Evolutionary conservation across 2,113 vertebrate genomes (phyloP).

Genomic region (Jacana jacana): DNA sequence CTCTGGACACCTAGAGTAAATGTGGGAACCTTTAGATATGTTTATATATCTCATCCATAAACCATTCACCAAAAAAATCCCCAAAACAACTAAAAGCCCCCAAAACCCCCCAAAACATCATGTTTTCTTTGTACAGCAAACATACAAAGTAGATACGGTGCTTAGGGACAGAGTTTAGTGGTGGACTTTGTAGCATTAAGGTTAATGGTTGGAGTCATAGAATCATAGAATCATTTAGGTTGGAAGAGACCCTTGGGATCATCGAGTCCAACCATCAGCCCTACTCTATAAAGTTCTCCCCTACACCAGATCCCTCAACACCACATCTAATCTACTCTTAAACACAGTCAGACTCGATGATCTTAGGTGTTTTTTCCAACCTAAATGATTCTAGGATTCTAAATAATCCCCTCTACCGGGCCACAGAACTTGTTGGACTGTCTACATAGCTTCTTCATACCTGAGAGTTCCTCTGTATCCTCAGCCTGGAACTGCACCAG

Average conservation of each 20-base stretch:
- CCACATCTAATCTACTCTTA: too few species aligned
- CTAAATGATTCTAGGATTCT: background rate
- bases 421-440: background rate
- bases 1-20: background rate
- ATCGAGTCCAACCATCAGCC: too few species aligned
- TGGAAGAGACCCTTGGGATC: too few species aligned
- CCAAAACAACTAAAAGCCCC: too few species aligned
- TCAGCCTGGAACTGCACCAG: background rate
- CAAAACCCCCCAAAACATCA: background rate
- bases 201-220: background rate
- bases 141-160: rapidly evolving
- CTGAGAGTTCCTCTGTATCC: background rate
- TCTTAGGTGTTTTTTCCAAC: background rate
- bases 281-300: too few species aligned
- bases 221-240: too few species aligned
- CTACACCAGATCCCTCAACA: too few species aligned
- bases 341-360: too few species aligned
- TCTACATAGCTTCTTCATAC: background rate
- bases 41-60: background rate
- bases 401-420: background rate
- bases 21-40: background rate
- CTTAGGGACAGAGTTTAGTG: background rate
- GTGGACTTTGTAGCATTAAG: background rate
- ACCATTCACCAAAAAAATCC: background rate
- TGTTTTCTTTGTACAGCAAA: background rate